phyloP scores from a whole-genome alignment of 2,888 invertebrate species.

The Fragum sueziense region DNA sequence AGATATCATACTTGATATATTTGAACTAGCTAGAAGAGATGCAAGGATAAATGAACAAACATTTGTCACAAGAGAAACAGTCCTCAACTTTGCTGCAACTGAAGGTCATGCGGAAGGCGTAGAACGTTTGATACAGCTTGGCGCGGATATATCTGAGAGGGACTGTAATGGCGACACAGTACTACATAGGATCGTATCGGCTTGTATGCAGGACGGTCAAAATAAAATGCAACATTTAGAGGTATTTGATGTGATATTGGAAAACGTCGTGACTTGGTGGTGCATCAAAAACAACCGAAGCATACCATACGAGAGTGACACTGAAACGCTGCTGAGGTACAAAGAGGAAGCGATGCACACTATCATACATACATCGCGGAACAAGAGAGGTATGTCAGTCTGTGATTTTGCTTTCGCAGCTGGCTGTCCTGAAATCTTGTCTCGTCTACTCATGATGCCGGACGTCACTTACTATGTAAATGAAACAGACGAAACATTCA shows the following conservation, averaged over 20 bases:
- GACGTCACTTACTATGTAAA: conserved; percentile 65
- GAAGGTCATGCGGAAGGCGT: conserved; percentile 59
- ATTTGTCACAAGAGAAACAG: conserved; percentile 55
- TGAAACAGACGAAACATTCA: conserved; percentile 12
- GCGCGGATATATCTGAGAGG: conserved; percentile 69
- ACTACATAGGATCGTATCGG: conserved; percentile 69
- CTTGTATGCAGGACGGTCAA: conserved; percentile 56
- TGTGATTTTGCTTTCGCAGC: conserved; percentile 69
- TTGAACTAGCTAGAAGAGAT: conserved; percentile 67
- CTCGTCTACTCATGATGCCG: conserved; percentile 47
- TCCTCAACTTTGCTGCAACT: conserved; percentile 66
- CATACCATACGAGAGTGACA: conserved; percentile 65
- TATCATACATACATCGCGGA: conserved; percentile 65
- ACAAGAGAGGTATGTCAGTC: conserved; percentile 69
- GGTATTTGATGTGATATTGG: conserved; percentile 60
- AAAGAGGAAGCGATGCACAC: conserved; percentile 64
- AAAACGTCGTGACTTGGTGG: conserved; percentile 72
- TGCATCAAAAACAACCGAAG: conserved; percentile 63
- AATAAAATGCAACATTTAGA: conserved; percentile 59
- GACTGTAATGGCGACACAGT: conserved; percentile 72
- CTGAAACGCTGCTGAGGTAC: conserved; percentile 41
- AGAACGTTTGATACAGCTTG: conserved; percentile 66
- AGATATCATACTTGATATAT: conserved; percentile 69
- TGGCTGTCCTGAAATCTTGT: conserved; percentile 56
- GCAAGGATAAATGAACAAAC: conserved; percentile 70